A percentile compares a stretch with the other conserved stretches of the same genome.
Evolutionary conservation across 2,113 vertebrate genomes (phyloP).

Genomic region (Entosphenus tridentatus): DNA sequence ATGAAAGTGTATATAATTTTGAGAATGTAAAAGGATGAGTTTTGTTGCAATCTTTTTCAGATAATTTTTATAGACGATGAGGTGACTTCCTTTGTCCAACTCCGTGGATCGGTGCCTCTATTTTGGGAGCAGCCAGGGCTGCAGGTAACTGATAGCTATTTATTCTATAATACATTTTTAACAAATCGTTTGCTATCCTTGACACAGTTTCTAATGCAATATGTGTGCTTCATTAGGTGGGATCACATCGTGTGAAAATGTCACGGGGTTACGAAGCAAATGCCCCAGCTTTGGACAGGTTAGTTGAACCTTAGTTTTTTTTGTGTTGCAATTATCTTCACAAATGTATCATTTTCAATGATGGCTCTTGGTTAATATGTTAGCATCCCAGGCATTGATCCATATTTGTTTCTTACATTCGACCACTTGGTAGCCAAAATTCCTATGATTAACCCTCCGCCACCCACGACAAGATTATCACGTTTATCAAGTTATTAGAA

Average conservation of each 20-base stretch:
- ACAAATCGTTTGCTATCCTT: not conserved
- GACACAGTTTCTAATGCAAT: not conserved
- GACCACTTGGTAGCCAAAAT: too few relatives aligned
- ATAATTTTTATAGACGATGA: slow-evolving; percentile 77
- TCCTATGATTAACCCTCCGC: too few relatives aligned
- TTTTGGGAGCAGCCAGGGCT: slow-evolving; percentile 98
- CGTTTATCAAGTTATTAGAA: too few relatives aligned
- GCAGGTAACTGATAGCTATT: slow-evolving; percentile 34
- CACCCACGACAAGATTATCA: too few relatives aligned
- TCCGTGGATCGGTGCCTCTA: slow-evolving; percentile 74
- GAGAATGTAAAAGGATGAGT: too few relatives aligned
- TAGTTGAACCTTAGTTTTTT: slow-evolving; percentile 7
- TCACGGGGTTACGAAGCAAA: slow-evolving; percentile 91
- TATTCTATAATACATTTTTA: not conserved
- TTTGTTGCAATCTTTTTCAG: slow-evolving; percentile 18
- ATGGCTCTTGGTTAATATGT: too few relatives aligned
- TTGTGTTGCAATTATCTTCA: not conserved
- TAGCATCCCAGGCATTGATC: too few relatives aligned
- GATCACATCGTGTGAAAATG: slow-evolving; percentile 93
- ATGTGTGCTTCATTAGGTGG: slow-evolving; percentile 33
- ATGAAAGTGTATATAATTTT: too few relatives aligned
- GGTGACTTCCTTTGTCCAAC: slow-evolving; percentile 86
- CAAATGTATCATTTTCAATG: too few relatives aligned
- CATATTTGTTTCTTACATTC: too few relatives aligned
- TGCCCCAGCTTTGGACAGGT: slow-evolving; percentile 94